These are phyloP conservation scores for Morpho deidamia DNA, from an alignment of 2,888 invertebrate genomes.

Conservation along the genomic window DNA sequence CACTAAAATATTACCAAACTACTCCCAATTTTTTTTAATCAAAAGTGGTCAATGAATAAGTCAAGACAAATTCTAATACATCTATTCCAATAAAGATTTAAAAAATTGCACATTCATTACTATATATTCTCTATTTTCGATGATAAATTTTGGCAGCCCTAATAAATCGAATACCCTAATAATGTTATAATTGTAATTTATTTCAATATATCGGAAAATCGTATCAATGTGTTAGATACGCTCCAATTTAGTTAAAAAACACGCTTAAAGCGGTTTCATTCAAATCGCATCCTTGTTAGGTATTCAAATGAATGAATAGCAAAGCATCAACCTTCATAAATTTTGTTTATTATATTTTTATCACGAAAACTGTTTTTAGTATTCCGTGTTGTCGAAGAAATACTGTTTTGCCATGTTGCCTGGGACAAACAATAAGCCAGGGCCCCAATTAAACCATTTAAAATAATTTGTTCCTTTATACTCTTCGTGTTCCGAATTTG, in stretches of 20 bases:
- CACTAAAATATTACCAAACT: too few relatives aligned
- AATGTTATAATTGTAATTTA: neutral
- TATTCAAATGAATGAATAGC: slow-evolving; percentile 20
- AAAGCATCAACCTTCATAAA: slow-evolving; percentile 20
- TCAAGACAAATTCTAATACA: too few relatives aligned
- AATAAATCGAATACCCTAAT: too few relatives aligned
- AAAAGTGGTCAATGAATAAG: too few relatives aligned
- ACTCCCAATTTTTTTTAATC: too few relatives aligned
- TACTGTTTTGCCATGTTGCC: neutral
- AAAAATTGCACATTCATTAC: too few relatives aligned
- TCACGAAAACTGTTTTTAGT: slow-evolving; percentile 21
- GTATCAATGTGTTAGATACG: neutral
- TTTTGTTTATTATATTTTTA: slow-evolving; percentile 15
- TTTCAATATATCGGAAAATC: neutral
- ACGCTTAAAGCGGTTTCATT: slow-evolving; percentile 11
- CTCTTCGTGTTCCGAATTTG: too few relatives aligned
- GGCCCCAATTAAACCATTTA: too few relatives aligned
- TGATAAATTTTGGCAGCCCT: too few relatives aligned
- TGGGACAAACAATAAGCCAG: neutral
- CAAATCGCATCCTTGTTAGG: slow-evolving; percentile 18
- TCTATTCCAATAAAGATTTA: too few relatives aligned
- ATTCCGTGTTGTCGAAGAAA: neutral
- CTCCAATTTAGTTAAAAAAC: slow-evolving; percentile 15
- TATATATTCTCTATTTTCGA: too few relatives aligned
- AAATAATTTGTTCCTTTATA: too few relatives aligned